Percentiles rank a stretch among this genome's conserved stretches.
These are phyloP conservation scores for Zaprionus capensis DNA, from an alignment of 1,140 invertebrate genomes.

Conservation along the genomic window DNA sequence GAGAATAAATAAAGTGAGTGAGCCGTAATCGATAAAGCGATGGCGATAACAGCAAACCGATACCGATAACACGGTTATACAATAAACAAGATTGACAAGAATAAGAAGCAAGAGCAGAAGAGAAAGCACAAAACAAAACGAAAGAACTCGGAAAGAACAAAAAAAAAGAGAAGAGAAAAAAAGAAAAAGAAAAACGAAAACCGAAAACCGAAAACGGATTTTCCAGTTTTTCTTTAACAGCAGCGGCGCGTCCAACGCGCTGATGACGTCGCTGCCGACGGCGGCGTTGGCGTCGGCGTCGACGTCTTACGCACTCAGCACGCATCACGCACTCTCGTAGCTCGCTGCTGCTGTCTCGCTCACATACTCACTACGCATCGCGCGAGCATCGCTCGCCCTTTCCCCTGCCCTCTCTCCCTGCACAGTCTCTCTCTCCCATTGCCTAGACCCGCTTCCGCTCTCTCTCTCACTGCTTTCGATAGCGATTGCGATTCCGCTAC, in stretches of 20 bases:
- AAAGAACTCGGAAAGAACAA: background rate
- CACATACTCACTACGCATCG: slow-evolving; percentile 28
- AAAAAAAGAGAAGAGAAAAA: background rate
- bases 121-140: background rate
- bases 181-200: slow-evolving; percentile 3
- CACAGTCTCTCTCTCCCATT: background rate
- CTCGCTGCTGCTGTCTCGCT: slow-evolving; percentile 54
- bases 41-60: slow-evolving; percentile 25
- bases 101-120: slow-evolving; percentile 6
- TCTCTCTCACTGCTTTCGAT: background rate
- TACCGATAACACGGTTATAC: slow-evolving; percentile 6
- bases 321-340: slow-evolving; percentile 4
- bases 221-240: slow-evolving; percentile 44
- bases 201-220: slow-evolving; percentile 15
- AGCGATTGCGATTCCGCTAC: slow-evolving; percentile 8
- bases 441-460: background rate
- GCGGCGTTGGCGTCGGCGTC: background rate
- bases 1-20: background rate
- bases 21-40: slow-evolving; percentile 5
- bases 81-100: background rate
- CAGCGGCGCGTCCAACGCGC: background rate
- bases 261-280: slow-evolving; percentile 2
- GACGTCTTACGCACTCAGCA: slow-evolving; percentile 57
- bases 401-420: background rate
- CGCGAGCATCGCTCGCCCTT: background rate